Evolutionary conservation across 2,888 invertebrate genomes (phyloP).

Genomic region (Drosophila mimetica): DNA sequence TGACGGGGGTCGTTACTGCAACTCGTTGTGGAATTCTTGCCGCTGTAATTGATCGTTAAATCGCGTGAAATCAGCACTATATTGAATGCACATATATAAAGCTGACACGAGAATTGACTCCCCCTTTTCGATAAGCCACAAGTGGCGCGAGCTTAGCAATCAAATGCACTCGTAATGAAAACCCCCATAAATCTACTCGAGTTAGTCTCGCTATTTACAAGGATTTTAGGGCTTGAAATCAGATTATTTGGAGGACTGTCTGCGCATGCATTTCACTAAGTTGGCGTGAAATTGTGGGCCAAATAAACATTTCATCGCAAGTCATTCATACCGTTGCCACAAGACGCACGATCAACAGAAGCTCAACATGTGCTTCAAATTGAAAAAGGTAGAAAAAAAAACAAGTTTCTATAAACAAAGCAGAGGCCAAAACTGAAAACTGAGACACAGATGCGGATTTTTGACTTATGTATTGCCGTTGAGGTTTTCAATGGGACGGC

Average conservation of each 20-base stretch:
- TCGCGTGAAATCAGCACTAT: slow-evolving; percentile 29
- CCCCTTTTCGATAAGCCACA: slow-evolving; percentile 18
- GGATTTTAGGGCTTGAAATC: slow-evolving; percentile 1
- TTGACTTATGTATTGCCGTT: slow-evolving; percentile 12
- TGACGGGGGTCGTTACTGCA: background rate
- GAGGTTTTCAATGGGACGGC: slow-evolving; percentile 1
- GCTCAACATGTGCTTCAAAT: slow-evolving; percentile 20
- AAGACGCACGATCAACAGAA: slow-evolving; percentile 26
- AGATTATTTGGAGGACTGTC: slow-evolving; percentile 1
- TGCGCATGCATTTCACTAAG: background rate
- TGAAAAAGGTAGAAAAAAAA: slow-evolving; percentile 14
- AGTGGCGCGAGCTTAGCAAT: slow-evolving; percentile 26
- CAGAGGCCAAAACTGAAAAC: slow-evolving; percentile 3
- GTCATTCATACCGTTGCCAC: slow-evolving; percentile 1
- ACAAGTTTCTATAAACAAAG: slow-evolving; percentile 49
- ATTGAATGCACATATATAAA: slow-evolving; percentile 10
- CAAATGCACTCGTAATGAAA: slow-evolving; percentile 18
- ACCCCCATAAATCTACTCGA: slow-evolving; percentile 11
- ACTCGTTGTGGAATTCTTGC: background rate
- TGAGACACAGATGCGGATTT: slow-evolving; percentile 21
- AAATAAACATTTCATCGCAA: background rate
- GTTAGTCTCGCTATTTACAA: background rate
- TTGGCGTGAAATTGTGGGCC: background rate
- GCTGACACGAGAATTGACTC: slow-evolving; percentile 22
- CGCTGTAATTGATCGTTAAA: slow-evolving; percentile 27